phyloP scores from a whole-genome alignment of 92 coral and sea anemone genomes.

The Palythoa grandis region DNA sequence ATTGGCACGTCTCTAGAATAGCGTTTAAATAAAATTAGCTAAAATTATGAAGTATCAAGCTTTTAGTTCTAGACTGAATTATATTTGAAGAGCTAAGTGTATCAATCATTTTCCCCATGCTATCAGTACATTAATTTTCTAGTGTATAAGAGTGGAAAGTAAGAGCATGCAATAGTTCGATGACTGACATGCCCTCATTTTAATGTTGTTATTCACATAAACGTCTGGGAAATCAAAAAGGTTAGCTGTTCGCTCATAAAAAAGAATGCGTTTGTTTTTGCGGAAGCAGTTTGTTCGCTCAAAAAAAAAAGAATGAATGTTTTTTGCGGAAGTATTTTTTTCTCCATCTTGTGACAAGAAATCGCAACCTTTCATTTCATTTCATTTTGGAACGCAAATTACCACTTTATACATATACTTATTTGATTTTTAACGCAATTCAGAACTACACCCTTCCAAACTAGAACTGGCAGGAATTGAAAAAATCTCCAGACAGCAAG shows the following conservation, averaged over 20 bases:
- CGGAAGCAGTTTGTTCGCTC: too few relatives aligned
- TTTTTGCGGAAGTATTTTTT: not conserved
- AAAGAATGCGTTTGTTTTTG: not conserved
- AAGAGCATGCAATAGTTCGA: not conserved
- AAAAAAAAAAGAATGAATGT: not conserved
- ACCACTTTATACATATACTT: not conserved
- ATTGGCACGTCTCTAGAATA: not conserved
- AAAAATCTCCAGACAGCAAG: not conserved
- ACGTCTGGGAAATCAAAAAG: not conserved
- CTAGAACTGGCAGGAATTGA: not conserved
- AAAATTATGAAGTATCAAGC: not conserved
- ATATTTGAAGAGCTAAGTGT: not conserved
- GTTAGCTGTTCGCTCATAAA: not conserved
- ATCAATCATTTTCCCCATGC: not conserved
- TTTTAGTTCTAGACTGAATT: not conserved
- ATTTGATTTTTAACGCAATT: not conserved
- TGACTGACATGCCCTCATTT: not conserved
- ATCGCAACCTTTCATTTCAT: not conserved
- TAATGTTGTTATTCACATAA: not conserved
- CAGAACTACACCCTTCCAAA: not conserved
- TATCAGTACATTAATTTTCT: not conserved
- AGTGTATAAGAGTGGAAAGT: not conserved
- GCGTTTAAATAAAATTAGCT: not conserved
- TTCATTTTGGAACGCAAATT: not conserved
- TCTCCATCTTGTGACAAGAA: not conserved